Base-by-base conservation (phyloP, 2,113 vertebrate species). In the Perca fluviatilis region DNA sequence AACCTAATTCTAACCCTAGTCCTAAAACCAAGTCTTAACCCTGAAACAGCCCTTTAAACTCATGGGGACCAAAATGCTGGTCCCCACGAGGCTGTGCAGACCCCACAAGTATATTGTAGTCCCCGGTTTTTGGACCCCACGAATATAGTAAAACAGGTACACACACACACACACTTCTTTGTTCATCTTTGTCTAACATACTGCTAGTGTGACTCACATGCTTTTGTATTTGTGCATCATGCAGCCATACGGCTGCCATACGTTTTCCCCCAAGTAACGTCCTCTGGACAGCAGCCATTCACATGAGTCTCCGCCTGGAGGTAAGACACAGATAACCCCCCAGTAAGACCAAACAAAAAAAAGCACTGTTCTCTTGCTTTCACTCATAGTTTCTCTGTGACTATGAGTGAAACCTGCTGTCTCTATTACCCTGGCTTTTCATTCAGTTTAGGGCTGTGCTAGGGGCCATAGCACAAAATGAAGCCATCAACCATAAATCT, bases 151-250 rank as follows among this genome's bases (percentile, higher is more conserved):
- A 27, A 27, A 27, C 27, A 27, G 27, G 27, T 27, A 46, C 54
- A 50, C n/a, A 12, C 30, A 30, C 30, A 30, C 30, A 30, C 30
- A 30, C 56, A 62, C 30, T 46, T 58, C 5, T 49, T 66, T 21
- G 7, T 47, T 47, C 2, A n/a, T 51, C 6, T 85, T 80, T 53
- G 25, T 76, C 33, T 58, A 13, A 47, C 61, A 62, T 47, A 60
- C 4, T 53, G 27, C 43, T 21, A 2, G n/a, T 63, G 83, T 81
- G 83, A 77, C 96, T 96, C 93, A 99, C 98, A 84, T 97, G 80
- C 94, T 96, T 96, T 97, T 99, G 90, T 99, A 99, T 69, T 96
- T 99, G 92, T 99, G 98, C 96, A 99, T 98, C 98, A 99, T 99
- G 93, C 98, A 99, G 86, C 98, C 98, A 91, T 99, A 96, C 47